phyloP scores from a whole-genome alignment of 2,888 invertebrate species.

The Busseola fusca region DNA sequence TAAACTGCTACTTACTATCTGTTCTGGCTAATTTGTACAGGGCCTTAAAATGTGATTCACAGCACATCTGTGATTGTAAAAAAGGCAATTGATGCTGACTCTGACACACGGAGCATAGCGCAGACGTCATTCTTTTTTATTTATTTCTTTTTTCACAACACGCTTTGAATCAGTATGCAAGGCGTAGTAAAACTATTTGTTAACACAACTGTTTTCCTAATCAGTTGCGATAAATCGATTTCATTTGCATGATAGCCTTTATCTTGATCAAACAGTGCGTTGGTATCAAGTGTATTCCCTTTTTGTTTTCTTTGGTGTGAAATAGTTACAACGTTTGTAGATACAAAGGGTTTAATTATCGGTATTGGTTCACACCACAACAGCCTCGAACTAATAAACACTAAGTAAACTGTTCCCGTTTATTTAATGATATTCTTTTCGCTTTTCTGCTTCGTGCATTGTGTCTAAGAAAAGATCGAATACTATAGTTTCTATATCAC shows the following conservation, averaged over 20 bases:
- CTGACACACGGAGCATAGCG: constrained; percentile 62
- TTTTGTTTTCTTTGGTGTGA: constrained; percentile 64
- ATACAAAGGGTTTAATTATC: constrained; percentile 73
- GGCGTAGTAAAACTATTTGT: constrained; percentile 58
- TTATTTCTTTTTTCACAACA: constrained; percentile 41
- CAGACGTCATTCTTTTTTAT: constrained; percentile 60
- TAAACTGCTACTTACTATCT: constrained; percentile 11
- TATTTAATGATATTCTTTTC: constrained; percentile 64
- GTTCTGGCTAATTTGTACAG: constrained; percentile 40
- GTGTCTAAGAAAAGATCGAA: background rate
- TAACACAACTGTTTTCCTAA: constrained; percentile 64
- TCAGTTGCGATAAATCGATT: constrained; percentile 62
- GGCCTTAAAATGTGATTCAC: constrained; percentile 56
- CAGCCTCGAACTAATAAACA: constrained; percentile 64
- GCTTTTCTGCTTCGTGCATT: constrained; percentile 41
- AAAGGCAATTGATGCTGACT: constrained; percentile 61
- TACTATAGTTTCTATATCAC: constrained; percentile 2
- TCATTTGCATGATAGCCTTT: constrained; percentile 51
- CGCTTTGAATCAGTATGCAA: constrained; percentile 67
- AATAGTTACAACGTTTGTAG: constrained; percentile 69
- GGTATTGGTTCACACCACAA: constrained; percentile 65
- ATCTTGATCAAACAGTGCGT: constrained; percentile 55
- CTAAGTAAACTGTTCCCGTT: constrained; percentile 69
- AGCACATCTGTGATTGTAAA: constrained; percentile 64
- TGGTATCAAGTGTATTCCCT: constrained; percentile 40